A percentile compares a stretch with the other conserved stretches of the same genome.
Evolutionary conservation across 2,113 vertebrate genomes (phyloP).

Genomic region (Octodon degus): DNA sequence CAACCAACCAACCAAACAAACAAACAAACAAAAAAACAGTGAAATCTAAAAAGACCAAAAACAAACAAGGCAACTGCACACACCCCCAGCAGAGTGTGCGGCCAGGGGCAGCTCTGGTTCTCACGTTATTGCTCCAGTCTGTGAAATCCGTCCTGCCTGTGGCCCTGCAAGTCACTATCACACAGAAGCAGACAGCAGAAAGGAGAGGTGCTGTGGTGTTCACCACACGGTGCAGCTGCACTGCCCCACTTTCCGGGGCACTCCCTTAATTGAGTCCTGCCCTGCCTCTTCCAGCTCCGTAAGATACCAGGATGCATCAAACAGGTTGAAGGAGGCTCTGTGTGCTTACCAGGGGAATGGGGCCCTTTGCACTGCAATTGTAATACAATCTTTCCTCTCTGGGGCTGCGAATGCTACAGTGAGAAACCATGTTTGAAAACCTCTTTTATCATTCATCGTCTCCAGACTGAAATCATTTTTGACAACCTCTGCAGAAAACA

Average conservation of each 20-base stretch:
- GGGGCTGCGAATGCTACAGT: constrained; percentile 88
- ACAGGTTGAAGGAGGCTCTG: constrained; percentile 86
- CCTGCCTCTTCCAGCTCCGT: constrained; percentile 73
- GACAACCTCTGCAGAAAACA: constrained; percentile 92
- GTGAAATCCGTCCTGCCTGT: background rate
- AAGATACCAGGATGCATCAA: constrained; percentile 84
- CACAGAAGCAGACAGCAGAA: background rate
- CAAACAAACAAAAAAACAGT: too few relatives aligned
- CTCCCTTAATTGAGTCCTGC: constrained; percentile 46
- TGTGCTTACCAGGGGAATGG: constrained; percentile 85
- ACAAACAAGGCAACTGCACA: too few relatives aligned
- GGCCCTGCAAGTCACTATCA: background rate
- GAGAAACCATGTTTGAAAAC: constrained; percentile 91
- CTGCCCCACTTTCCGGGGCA: background rate
- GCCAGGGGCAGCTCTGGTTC: rapidly evolving
- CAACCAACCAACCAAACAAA: too few relatives aligned
- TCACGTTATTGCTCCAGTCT: background rate
- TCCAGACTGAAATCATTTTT: constrained; percentile 93
- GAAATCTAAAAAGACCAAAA: too few relatives aligned
- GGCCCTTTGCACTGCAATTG: constrained; percentile 87
- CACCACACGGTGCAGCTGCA: background rate
- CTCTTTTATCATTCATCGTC: constrained; percentile 93
- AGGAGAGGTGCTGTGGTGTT: background rate
- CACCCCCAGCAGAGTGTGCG: background rate
- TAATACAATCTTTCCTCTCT: constrained; percentile 91